These are phyloP conservation scores for Ischnura elegans DNA, from an alignment of 2,888 invertebrate species.

Conservation along the genomic window DNA sequence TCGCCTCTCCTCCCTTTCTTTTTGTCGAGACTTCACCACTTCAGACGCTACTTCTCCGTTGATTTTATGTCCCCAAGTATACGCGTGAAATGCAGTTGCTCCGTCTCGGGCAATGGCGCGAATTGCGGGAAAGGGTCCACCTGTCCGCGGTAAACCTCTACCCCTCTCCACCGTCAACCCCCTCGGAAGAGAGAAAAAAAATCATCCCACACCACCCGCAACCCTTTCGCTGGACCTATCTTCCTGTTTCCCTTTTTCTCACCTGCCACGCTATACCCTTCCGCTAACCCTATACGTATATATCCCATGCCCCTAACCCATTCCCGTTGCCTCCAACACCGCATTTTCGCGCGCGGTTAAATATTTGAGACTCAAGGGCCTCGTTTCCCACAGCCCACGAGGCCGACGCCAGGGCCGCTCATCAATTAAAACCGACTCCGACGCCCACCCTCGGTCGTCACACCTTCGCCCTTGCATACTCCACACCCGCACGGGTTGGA, in stretches of 20 bases:
- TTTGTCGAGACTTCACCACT: too few species aligned
- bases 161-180: background rate
- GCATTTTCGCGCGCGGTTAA: slow-evolving; percentile 34
- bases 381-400: background rate
- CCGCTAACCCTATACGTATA: too few species aligned
- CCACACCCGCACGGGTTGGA: background rate
- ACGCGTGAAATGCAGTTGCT: too few species aligned
- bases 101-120: background rate
- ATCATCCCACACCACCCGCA: background rate
- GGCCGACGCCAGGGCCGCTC: background rate
- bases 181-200: too few species aligned
- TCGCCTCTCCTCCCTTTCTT: too few species aligned
- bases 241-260: too few species aligned
- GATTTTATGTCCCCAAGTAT: too few species aligned
- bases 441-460: background rate
- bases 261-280: too few species aligned
- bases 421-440: slow-evolving; percentile 14
- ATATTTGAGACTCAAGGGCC: slow-evolving; percentile 43
- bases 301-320: background rate
- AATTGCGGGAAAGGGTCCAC: background rate
- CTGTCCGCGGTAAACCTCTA: background rate
- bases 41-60: too few species aligned
- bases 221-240: background rate
- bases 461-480: background rate
- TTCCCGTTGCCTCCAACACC: background rate